Evolutionary conservation across 2,888 invertebrate genomes (phyloP), one percentile per base, ranked within the genome.

Genomic region (Lithophane ornitopus): DNA sequence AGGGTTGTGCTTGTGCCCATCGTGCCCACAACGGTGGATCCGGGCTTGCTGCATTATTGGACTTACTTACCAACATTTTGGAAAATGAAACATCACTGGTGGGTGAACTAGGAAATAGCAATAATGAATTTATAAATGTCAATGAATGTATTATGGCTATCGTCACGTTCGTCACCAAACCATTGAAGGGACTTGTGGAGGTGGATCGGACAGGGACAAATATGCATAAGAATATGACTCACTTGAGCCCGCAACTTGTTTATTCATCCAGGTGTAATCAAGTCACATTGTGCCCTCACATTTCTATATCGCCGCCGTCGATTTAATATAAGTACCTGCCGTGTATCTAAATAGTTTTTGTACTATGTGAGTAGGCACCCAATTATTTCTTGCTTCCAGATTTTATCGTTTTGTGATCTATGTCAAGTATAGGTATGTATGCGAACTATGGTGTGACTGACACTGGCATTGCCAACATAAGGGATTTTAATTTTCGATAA

Each of bases 251-350:
- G 85, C 84, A 80, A 89, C 88, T 91, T 90, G 86, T 91, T 89
- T 90, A 90, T 91, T 90, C 90, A 91, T 91, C 92, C 88, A 88
- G 87, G 91, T 90, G 86, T 89, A 91, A 92, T 92, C 90, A 91
- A 89, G 89, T 88, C 84, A 83, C 86, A 91, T 91, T 92, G 91
- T 91, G 81, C 84, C 86, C 84, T 81, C 83, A 81, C 26, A 61
- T 74, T 52, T 28, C 34, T 62, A 56, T 46, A 58, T 19, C 8
- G 22, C 19, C 6, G 39, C 28, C 22, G 49, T n/a, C 22, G 14
- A 41, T 49, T 59, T 46, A 46, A 19, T 62, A 2, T 46, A 62
- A n/a, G 19, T 46, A 39, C 62, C 46, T 22, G 49, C 28, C 34
- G 16, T 67, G 11, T 54, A 34, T 34, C 34, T 52, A 66, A 67